Percentiles rank a stretch among this genome's conserved stretches.
Evolutionary conservation across 2,797 vertebrate species (phyloP).

Genomic region (Notamacropus eugenii): DNA sequence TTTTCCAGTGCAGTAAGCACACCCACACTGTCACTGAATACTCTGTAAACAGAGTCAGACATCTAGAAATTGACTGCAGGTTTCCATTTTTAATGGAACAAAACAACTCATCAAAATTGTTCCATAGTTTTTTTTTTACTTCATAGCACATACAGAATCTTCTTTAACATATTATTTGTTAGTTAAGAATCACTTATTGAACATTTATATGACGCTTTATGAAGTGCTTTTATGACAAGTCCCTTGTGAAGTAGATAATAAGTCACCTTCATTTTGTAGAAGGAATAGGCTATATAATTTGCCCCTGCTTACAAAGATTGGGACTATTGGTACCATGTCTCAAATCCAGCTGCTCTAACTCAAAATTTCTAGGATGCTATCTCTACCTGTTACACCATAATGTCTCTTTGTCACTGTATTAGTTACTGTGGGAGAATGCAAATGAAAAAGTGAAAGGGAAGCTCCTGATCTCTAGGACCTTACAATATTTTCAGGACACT

Average conservation of each 20-base stretch:
- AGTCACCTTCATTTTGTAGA: neutral
- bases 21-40: constrained; percentile 27
- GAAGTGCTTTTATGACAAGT: neutral
- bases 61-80: constrained; percentile 50
- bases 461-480: constrained; percentile 26
- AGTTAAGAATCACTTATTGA: constrained; percentile 9
- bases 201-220: neutral
- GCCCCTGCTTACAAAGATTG: neutral
- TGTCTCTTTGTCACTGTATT: neutral
- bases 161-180: neutral
- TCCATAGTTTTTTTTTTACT: neutral
- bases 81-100: neutral
- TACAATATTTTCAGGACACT: neutral
- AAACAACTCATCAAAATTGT: constrained; percentile 21
- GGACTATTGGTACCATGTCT: neutral
- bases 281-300: neutral
- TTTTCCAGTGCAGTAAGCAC: constrained; percentile 33
- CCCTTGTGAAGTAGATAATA: neutral
- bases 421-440: neutral
- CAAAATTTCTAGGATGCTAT: neutral
- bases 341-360: neutral
- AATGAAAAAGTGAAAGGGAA: constrained; percentile 17
- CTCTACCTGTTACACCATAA: neutral
- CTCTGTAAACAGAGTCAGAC: constrained; percentile 43
- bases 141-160: constrained; percentile 21